A percentile compares a stretch with the other conserved stretches of the same genome.
Evolutionary conservation across 2,888 invertebrate genomes (phyloP).

Genomic region (Xestobium rufovillosum): DNA sequence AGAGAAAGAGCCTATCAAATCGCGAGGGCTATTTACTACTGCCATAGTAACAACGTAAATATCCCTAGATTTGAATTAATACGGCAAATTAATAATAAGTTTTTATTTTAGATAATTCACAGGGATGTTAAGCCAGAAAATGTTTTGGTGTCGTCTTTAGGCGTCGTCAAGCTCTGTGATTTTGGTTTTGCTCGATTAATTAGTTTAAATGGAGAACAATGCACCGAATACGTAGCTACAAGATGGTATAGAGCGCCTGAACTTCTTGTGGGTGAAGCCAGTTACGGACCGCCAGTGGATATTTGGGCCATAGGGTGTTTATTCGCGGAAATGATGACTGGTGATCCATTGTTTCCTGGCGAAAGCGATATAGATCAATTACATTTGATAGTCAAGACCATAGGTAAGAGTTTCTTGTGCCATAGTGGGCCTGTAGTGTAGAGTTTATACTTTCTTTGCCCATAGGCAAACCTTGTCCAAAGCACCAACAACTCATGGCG

Average conservation of each 20-base stretch:
- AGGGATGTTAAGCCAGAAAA: constrained; percentile 88
- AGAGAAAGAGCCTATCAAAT: constrained; percentile 75
- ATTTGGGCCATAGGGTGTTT: constrained; percentile 85
- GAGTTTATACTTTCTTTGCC: no score
- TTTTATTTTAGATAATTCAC: constrained; percentile 63
- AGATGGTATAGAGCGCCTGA: constrained; percentile 87
- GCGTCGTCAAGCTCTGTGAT: constrained; percentile 85
- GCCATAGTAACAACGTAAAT: constrained; percentile 75
- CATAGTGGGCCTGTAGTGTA: no score
- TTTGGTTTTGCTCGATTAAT: constrained; percentile 78
- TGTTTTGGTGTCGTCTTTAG: constrained; percentile 69
- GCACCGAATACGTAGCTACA: constrained; percentile 86
- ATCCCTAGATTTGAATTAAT: no score
- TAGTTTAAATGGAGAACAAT: constrained; percentile 65
- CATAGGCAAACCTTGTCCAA: constrained; percentile 45
- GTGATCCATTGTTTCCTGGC: constrained; percentile 80
- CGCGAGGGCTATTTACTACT: constrained; percentile 71
- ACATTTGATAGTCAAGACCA: constrained; percentile 68
- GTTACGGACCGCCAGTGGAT: constrained; percentile 68
- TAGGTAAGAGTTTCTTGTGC: constrained; percentile 62
- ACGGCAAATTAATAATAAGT: neutral
- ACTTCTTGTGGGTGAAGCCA: constrained; percentile 71
- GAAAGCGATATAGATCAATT: constrained; percentile 87
- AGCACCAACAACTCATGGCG: constrained; percentile 44
- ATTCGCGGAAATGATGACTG: constrained; percentile 78